Evolutionary conservation across 2,113 vertebrate species (phyloP), one percentile per base, ranked within the genome.

Genomic region (Scatophagus argus): DNA sequence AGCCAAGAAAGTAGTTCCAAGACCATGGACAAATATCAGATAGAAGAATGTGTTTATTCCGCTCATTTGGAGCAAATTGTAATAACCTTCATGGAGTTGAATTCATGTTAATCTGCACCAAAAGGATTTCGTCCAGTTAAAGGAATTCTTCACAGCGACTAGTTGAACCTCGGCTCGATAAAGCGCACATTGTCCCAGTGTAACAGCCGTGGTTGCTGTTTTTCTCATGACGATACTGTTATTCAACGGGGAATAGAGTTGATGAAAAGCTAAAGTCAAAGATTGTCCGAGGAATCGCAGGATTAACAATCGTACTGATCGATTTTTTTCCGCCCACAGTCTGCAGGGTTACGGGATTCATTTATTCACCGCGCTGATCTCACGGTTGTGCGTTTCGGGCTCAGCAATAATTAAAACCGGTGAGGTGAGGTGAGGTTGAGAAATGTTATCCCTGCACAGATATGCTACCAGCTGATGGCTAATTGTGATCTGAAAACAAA

Each of bases 401-500:
- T 47, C 16, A 51, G 75, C 36, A 70, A 59, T 41, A 69, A 72
- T 38, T 52, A 12, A 49, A 70, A 63, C n/a, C n/a, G n/a, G n/a
- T n/a, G n/a, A 39, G 13, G 21, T 64, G 69, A 65, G 27, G 9
- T 25, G 43, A 74, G 47, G 27, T 61, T 32, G 39, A 80, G 68
- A 43, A 51, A 34, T 43, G 59, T 21, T 63, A 1, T 51, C 74
- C 34, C 34, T 51, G 21, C 23, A 61, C 60, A 79, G 64, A 79
- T 60, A 31, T 49, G 51, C 11, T 39, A 74, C 39, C 27, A 76
- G 41, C n/a, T 70, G 63, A 63, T 32, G 49, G n/a, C 14, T 63
- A 73, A 82, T 72, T 74, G 64, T 75, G 62, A 47, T 59, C 58
- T 77, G 25, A 49, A 76, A 84, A 72, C n/a, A 64, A 61, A 41